Base-by-base conservation (phyloP, 2,888 invertebrate species). In the Hedychridium roseum region DNA sequence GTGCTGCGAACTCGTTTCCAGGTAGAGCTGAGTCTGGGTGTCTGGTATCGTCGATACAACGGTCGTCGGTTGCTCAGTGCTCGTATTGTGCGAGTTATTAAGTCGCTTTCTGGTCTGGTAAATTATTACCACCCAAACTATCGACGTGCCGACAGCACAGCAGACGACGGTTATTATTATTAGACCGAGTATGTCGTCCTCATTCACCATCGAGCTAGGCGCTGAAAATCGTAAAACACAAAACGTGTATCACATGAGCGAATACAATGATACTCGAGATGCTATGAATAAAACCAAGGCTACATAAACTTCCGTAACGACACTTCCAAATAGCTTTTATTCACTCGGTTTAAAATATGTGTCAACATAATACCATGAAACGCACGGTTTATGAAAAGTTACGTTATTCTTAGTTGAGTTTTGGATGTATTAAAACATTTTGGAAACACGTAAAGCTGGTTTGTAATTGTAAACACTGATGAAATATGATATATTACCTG, bases 91-190 rank as follows among this genome's bases (percentile, higher is more conserved):
- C 4, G 72, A 82, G 52, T 82, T 80, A 35, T 83, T 82, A 78
- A 85, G 81, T 21, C 86, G 84, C 78, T 88, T 87, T 54, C 92
- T 83, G 2, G 92, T 91, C 72, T 91, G 90, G 78, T 92, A 93
- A 67, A 94, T 93, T 55, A 94, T 92, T 43, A 93, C 88, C 37
- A 94, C 92, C 94, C 95, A 95, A 41, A 94, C 87, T 11, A 92
- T 84, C 1, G 94, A 93, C 4, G 94, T 95, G n/a, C 90, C 88
- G 11, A 96, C 91, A 41, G 94, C 90, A 80, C 94, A 92, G 78
- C 92, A 92, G 28, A 94, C 92, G 0, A 93, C 90, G 2, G 92
- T 92, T 63, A 96, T 92, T 70, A 95, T 88, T 61, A 94, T 90
- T 56, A 95, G 89, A 42, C 94, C 92, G 49, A 91, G 86, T 80